Conservation (phyloP, 2,888 invertebrate genomes). For the Empis stercorea region DNA sequence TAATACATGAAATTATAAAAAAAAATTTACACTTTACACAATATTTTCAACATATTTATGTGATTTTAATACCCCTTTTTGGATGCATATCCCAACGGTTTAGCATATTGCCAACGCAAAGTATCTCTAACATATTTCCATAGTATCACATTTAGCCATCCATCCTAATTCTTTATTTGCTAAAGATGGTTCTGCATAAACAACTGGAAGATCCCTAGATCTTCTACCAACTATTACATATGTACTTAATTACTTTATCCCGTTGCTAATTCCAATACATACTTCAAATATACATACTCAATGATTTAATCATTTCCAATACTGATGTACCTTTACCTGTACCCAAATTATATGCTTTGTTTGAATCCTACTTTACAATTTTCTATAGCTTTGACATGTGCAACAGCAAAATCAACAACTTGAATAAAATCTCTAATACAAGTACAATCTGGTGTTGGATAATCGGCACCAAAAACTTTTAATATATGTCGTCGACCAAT, state of each 20-base stretch:
- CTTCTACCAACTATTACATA: constrained; percentile 58
- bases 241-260: constrained; percentile 57
- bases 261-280: constrained; percentile 82
- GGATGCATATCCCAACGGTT: constrained; percentile 56
- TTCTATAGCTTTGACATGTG: constrained; percentile 76
- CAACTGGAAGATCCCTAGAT: constrained; percentile 63
- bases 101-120: constrained; percentile 83
- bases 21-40: too few species aligned
- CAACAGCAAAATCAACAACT: constrained; percentile 77
- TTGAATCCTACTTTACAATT: constrained; percentile 45
- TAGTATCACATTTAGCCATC: constrained; percentile 59
- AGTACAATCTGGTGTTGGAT: constrained; percentile 76
- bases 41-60: too few species aligned
- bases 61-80: too few species aligned
- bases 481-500: constrained; percentile 67
- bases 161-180: constrained; percentile 70
- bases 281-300: too few species aligned
- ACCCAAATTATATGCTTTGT: constrained; percentile 70
- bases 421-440: constrained; percentile 89
- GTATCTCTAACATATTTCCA: constrained; percentile 78
- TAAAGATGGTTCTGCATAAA: constrained; percentile 56
- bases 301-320: constrained; percentile 65
- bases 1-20: too few species aligned
- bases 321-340: constrained; percentile 77
- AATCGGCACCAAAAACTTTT: constrained; percentile 76